Evolutionary conservation across 2,797 vertebrate genomes (phyloP).

Genomic region (Lepus oiostolus): DNA sequence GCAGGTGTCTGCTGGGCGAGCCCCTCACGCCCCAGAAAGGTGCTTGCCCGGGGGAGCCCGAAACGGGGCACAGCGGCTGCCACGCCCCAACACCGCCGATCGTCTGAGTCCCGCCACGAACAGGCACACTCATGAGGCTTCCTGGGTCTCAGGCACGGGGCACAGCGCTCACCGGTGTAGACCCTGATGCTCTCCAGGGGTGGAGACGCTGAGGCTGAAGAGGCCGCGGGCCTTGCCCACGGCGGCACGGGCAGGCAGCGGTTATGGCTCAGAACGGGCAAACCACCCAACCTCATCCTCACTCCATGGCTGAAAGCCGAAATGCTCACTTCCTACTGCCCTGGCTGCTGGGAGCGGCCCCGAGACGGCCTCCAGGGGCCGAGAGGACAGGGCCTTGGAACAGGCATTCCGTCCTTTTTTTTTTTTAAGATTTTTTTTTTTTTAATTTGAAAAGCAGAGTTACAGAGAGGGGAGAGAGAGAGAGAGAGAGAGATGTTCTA

Average conservation of each 20-base stretch:
- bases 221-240: neutral
- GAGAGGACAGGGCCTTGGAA: neutral
- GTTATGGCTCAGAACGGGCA: rapidly evolving
- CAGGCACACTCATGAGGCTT: no score
- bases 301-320: neutral
- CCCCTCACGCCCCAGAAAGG: neutral
- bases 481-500: no score
- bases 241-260: neutral
- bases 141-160: rapidly evolving
- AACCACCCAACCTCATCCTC: neutral
- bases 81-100: neutral
- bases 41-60: neutral
- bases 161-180: neutral
- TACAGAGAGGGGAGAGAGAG: no score
- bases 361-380: neutral
- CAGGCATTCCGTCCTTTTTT: neutral
- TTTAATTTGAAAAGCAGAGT: no score
- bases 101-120: no score
- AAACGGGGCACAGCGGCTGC: rapidly evolving
- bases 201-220: neutral
- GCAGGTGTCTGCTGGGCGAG: neutral
- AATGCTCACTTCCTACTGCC: neutral
- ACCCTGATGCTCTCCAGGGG: neutral
- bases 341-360: neutral
- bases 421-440: no score